Conservation (phyloP, 1,140 invertebrate species). For the Drosophila burlai region DNA sequence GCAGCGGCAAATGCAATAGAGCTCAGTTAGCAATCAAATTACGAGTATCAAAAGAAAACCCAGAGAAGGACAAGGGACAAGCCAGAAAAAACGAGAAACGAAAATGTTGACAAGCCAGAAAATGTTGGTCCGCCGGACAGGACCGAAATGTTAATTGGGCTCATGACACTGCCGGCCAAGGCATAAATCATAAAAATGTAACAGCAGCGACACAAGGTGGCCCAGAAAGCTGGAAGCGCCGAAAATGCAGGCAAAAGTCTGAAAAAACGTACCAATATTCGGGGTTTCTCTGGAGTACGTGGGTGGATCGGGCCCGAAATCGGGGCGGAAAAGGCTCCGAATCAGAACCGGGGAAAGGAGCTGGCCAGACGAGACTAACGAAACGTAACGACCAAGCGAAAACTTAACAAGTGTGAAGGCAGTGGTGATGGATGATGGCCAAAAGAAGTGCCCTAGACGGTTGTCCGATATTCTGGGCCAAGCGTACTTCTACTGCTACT, state of each 20-base stretch:
- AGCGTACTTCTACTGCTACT: too few species aligned
- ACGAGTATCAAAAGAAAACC: constrained; percentile 52
- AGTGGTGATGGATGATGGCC: constrained; percentile 40
- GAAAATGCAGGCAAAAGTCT: constrained; percentile 31
- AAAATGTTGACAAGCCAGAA: constrained; percentile 54
- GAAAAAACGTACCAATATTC: constrained; percentile 31
- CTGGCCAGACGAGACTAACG: constrained; percentile 57
- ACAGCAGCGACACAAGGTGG: constrained; percentile 59
- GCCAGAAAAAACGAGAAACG: constrained; percentile 40
- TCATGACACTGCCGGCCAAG: constrained; percentile 73
- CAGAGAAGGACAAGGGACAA: constrained; percentile 33
- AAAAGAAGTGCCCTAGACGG: constrained; percentile 32
- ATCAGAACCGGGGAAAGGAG: constrained; percentile 16
- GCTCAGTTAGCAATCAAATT: constrained; percentile 73
- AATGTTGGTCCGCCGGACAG: constrained; percentile 52
- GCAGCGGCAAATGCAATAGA: constrained; percentile 58
- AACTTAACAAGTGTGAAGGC: constrained; percentile 61
- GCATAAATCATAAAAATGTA: constrained; percentile 79
- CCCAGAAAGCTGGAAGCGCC: constrained; percentile 22
- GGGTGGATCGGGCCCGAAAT: constrained; percentile 32
- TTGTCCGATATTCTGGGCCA: neutral
- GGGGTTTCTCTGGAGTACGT: neutral
- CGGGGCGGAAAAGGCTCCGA: constrained; percentile 6
- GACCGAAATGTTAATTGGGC: constrained; percentile 79
- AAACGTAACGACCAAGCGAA: constrained; percentile 75